phyloP scores from a whole-genome alignment of 2,797 vertebrate species.

The Galagoides demidoff region DNA sequence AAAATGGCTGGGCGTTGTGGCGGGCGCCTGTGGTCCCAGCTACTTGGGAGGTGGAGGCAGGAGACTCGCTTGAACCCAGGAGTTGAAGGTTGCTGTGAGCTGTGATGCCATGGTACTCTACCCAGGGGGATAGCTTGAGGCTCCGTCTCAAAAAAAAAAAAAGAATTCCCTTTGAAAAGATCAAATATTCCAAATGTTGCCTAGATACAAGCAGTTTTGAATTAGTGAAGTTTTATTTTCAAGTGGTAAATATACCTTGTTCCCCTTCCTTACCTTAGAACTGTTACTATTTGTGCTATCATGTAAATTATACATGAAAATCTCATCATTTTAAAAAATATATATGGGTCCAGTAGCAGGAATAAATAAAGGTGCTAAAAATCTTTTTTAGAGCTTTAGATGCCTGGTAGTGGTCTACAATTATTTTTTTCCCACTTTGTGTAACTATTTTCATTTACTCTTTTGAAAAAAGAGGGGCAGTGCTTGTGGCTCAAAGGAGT shows the following conservation, averaged over 20 bases:
- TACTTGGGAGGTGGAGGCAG: no score
- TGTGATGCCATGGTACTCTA: no score
- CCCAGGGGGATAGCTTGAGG: no score
- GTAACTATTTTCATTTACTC: slow-evolving; percentile 37
- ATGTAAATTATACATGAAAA: background rate
- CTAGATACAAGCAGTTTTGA: slow-evolving; percentile 33
- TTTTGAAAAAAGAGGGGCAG: slow-evolving; percentile 7
- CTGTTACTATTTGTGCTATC: background rate
- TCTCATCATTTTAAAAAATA: slow-evolving; percentile 47
- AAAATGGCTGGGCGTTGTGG: no score
- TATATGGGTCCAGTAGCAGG: background rate
- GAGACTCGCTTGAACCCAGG: no score
- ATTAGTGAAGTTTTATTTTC: slow-evolving; percentile 52
- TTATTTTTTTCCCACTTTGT: slow-evolving; percentile 4
- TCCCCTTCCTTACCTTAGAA: background rate
- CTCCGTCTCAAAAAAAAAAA: no score
- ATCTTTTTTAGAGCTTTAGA: background rate
- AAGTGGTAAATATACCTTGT: slow-evolving; percentile 22
- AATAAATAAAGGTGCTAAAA: slow-evolving; percentile 22
- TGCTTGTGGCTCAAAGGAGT: no score
- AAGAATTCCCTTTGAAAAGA: background rate
- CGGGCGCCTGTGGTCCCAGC: no score
- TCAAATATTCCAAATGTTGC: background rate
- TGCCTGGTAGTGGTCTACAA: background rate
- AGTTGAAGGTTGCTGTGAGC: no score